Conservation (phyloP, 2,888 invertebrate genomes). For the Trichopoda pennipes region DNA sequence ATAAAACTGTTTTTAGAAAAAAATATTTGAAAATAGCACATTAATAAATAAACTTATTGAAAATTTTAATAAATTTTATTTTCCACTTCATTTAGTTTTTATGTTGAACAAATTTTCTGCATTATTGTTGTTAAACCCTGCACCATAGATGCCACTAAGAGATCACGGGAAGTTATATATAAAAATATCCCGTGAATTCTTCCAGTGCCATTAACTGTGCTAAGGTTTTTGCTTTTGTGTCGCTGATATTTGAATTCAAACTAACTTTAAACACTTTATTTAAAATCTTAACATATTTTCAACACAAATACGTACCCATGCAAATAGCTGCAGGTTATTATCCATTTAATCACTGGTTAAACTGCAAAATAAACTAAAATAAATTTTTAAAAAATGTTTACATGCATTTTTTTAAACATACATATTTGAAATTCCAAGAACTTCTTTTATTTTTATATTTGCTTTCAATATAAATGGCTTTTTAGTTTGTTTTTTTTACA, state of each 20-base stretch:
- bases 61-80: background rate
- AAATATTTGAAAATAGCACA: too few relatives aligned
- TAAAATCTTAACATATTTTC: conserved; percentile 20
- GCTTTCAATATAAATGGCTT: background rate
- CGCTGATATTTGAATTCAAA: background rate
- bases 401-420: background rate
- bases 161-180: conserved; percentile 81
- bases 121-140: conserved; percentile 73
- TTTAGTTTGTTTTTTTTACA: background rate
- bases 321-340: background rate
- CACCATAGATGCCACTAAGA: conserved; percentile 82
- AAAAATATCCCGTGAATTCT: conserved; percentile 84
- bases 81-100: conserved; percentile 5
- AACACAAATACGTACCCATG: conserved; percentile 32
- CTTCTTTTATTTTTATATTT: background rate
- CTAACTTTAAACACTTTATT: background rate
- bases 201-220: conserved; percentile 85
- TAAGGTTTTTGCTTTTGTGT: conserved; percentile 69
- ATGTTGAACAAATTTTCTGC: conserved; percentile 2
- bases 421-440: background rate
- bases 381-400: background rate
- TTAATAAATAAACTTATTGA: background rate
- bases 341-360: background rate
- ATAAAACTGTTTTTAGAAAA: background rate
- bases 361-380: conserved; percentile 1